Evolutionary conservation across 2,113 vertebrate species (phyloP), one percentile per base, ranked within the genome.

Genomic region (Psilopsiagon aurifrons): DNA sequence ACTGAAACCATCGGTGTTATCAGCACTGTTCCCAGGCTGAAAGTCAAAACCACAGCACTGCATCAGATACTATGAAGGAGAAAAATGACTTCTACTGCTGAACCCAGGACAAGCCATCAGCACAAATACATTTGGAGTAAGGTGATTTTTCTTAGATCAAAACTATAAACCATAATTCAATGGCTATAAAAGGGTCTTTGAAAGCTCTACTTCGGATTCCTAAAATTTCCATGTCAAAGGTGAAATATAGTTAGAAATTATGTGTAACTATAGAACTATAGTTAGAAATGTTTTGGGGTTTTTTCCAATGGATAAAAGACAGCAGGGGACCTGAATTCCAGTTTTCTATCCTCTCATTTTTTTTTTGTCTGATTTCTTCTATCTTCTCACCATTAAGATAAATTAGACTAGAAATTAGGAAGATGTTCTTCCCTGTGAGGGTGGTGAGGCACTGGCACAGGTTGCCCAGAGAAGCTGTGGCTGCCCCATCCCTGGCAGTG

Each of bases 71-170:
- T 47, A 47, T 22, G 43, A 44, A 44, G 46, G 46, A 47, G 46
- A 47, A 47, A 47, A 47, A 23, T 47, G 20, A 47, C 46, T 47
- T 20, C 46, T 47, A 6, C 20, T 47, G 46, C 46, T 47, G 46
- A 47, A 47, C 20, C 10, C 46, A 47, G 46, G 46, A 47, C 46
- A 43, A 43, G 15, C 41, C 0, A 0, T 67, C 41, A 59, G 17
- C 1, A 1, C 51, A 63, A 74, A 60, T 24, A 28, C 10, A 10
- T 49, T 76, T 43, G 54, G 25, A 55, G 25, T 33, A 74, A 90
- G 78, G 49, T 70, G 29, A 19, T 24, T 47, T 47, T 73, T 88
- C 25, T 85, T 33, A 17, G 22, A 46, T 73, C 67, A 52, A 74
- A 66, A 57, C 35, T 49, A 11, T 7, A 46, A 83, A 7, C 4